Percentiles rank a stretch among this genome's conserved stretches.
Conservation (phyloP, 2,113 vertebrate species). For the Colistium nudipinnis region DNA sequence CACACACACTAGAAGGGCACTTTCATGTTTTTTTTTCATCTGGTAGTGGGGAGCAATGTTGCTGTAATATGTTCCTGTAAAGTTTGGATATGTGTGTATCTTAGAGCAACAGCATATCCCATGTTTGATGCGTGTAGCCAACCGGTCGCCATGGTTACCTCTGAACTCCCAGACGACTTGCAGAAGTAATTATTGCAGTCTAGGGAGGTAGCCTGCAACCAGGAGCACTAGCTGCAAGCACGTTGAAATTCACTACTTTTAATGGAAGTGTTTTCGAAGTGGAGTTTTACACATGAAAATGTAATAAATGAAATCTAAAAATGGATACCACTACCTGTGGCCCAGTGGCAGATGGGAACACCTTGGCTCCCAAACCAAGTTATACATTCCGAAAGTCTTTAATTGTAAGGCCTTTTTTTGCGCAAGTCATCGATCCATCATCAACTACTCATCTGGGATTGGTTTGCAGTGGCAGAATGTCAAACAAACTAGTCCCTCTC, state of each 20-base stretch:
- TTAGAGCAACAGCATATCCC: background rate
- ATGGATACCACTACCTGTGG: too few relatives aligned
- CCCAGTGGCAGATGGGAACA: too few relatives aligned
- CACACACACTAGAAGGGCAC: background rate
- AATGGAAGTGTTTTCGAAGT: background rate
- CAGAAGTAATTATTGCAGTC: background rate
- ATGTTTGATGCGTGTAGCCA: background rate
- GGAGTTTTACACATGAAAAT: background rate
- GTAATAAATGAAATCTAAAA: too few relatives aligned
- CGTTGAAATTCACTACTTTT: background rate
- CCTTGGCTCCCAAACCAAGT: too few relatives aligned
- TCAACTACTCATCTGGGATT: too few relatives aligned
- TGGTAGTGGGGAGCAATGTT: conserved; percentile 4
- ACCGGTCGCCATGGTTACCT: conserved; percentile 9
- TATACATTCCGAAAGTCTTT: too few relatives aligned
- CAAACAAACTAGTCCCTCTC: too few relatives aligned
- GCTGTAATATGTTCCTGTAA: conserved; percentile 12
- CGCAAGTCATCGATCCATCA: too few relatives aligned
- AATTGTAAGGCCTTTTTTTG: too few relatives aligned
- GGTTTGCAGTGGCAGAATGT: too few relatives aligned
- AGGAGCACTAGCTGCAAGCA: background rate
- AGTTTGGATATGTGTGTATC: background rate
- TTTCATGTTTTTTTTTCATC: conserved; percentile 47
- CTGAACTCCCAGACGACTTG: background rate
- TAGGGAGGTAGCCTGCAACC: background rate